Evolutionary conservation across 2,888 invertebrate species (phyloP).

Genomic region (Aricia artaxerxes): DNA sequence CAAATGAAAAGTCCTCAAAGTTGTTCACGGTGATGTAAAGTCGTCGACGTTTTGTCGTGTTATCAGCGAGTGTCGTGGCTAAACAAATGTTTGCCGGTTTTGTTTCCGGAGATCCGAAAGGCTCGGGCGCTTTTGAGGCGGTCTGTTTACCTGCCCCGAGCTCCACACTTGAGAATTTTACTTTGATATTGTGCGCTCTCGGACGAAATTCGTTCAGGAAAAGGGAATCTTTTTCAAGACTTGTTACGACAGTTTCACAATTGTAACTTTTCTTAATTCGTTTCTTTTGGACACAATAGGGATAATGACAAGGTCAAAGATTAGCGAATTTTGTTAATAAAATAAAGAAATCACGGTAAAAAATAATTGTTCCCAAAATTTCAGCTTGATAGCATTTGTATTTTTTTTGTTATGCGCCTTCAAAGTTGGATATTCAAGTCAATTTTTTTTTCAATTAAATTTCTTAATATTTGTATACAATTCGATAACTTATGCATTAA

Average conservation of each 20-base stretch:
- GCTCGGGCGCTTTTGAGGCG: constrained; percentile 33
- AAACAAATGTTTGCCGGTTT: constrained; percentile 40
- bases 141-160: constrained; percentile 33
- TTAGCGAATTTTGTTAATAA: no score
- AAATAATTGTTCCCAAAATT: no score
- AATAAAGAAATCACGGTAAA: no score
- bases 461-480: no score
- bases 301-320: no score
- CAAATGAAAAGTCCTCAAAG: constrained; percentile 17
- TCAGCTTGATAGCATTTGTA: no score
- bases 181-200: constrained; percentile 19
- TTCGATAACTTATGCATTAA: no score
- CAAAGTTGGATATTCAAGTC: no score
- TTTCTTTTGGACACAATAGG: background rate
- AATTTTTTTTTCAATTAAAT: no score
- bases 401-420: no score
- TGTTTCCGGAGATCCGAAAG: constrained; percentile 35
- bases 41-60: constrained; percentile 13
- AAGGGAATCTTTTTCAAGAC: background rate
- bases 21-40: background rate
- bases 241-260: background rate
- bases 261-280: background rate
- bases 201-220: constrained; percentile 9
- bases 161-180: constrained; percentile 9
- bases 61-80: constrained; percentile 30